Percentiles rank a stretch among this genome's conserved stretches.
Evolutionary conservation across 2,888 invertebrate species (phyloP).

Genomic region (Graphium colonna): DNA sequence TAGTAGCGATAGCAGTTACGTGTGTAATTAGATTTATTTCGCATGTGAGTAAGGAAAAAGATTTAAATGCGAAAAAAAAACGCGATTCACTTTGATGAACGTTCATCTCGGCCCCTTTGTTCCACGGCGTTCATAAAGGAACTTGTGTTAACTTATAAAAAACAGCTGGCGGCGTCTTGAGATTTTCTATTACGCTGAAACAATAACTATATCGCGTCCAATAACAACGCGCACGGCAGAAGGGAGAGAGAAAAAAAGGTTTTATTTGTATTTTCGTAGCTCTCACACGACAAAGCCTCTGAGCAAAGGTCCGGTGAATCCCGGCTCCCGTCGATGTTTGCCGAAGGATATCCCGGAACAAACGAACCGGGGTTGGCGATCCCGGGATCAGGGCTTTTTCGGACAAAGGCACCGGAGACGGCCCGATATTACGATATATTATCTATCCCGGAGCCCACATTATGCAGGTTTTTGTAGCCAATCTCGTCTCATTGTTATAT

Average conservation of each 20-base stretch:
- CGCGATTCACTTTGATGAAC: constrained; percentile 2
- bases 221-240: constrained; percentile 35
- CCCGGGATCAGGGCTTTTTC: constrained; percentile 67
- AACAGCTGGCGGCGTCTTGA: constrained; percentile 6
- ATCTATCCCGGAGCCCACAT: constrained; percentile 72
- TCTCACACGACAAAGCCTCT: constrained; percentile 60
- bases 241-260: constrained; percentile 38
- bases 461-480: constrained; percentile 69
- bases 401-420: constrained; percentile 64
- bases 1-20: not conserved
- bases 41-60: not conserved
- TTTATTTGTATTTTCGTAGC: constrained; percentile 64
- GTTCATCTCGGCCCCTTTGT: constrained; percentile 5
- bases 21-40: not conserved
- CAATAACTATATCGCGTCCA: constrained; percentile 37
- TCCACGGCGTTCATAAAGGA: constrained; percentile 2
- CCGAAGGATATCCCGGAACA: constrained; percentile 74
- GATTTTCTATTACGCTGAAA: constrained; percentile 33
- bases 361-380: constrained; percentile 63
- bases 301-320: constrained; percentile 73
- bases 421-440: constrained; percentile 72
- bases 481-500: constrained; percentile 61
- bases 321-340: constrained; percentile 72
- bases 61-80: constrained; percentile 3
- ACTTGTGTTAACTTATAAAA: constrained; percentile 11